A percentile compares a stretch with the other conserved stretches of the same genome.
Evolutionary conservation across 2,888 invertebrate genomes (phyloP).

Genomic region (Choreutis nemorana): DNA sequence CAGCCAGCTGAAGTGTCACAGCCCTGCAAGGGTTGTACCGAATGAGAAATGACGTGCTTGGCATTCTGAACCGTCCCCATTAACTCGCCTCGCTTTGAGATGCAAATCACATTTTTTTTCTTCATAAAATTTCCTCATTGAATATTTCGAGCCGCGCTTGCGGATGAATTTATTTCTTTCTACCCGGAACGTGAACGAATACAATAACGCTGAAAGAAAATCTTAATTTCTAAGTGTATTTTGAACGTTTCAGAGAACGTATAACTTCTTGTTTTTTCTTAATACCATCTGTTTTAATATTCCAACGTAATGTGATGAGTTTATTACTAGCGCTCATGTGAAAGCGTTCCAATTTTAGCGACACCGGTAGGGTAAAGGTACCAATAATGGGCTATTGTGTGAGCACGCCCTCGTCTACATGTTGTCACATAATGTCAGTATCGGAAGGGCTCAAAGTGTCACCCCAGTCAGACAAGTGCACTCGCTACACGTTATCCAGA

Average conservation of each 20-base stretch:
- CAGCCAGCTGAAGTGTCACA: conserved; percentile 15
- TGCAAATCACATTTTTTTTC: conserved; percentile 56
- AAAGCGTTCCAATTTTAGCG: too few species aligned
- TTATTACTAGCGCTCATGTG: too few species aligned
- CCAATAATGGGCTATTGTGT: conserved; percentile 52
- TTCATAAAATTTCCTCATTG: conserved; percentile 56
- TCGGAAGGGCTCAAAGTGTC: conserved; percentile 59
- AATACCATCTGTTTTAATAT: too few species aligned
- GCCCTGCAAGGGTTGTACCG: conserved; percentile 46
- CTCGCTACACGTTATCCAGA: conserved; percentile 57
- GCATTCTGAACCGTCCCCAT: conserved; percentile 52
- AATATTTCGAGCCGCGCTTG: conserved; percentile 49
- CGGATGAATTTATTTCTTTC: conserved; percentile 42
- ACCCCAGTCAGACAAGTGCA: conserved; percentile 52
- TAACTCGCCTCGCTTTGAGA: conserved; percentile 56
- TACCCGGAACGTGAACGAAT: too few species aligned
- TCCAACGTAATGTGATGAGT: too few species aligned
- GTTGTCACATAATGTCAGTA: conserved; percentile 62
- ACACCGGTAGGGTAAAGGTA: conserved; percentile 40
- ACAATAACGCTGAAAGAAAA: too few species aligned
- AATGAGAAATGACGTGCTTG: conserved; percentile 48
- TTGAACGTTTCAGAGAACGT: too few species aligned
- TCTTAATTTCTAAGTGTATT: too few species aligned
- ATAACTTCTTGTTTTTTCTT: too few species aligned
- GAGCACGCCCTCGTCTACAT: conserved; percentile 33